phyloP scores from a whole-genome alignment of 2,797 vertebrate species.

The Presbytis comata region DNA sequence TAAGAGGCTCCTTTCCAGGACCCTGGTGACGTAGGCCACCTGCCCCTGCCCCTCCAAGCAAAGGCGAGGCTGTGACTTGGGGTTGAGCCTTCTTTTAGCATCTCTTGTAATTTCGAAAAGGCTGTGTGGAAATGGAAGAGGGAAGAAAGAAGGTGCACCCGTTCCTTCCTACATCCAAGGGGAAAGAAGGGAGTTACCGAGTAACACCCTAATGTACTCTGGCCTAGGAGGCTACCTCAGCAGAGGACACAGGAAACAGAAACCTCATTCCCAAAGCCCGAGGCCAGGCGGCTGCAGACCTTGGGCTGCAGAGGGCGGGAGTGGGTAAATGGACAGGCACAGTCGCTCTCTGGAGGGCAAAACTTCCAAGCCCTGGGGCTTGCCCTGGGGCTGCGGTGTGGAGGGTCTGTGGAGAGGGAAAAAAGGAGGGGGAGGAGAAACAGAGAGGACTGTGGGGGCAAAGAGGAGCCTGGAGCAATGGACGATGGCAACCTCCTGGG shows the following conservation, averaged over 20 bases:
- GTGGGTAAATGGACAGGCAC: rapidly evolving
- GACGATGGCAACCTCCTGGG: not conserved
- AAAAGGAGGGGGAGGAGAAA: too few species aligned
- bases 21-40: not conserved
- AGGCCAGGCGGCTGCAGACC: not conserved
- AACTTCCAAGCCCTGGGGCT: not conserved
- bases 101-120: not conserved
- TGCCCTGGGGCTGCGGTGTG: not conserved
- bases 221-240: not conserved
- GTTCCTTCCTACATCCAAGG: not conserved
- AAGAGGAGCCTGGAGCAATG: not conserved
- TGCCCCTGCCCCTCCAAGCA: too few species aligned
- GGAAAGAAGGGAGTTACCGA: not conserved
- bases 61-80: not conserved
- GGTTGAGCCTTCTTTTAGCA: not conserved
- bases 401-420: not conserved
- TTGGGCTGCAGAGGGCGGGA: not conserved
- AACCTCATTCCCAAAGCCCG: not conserved
- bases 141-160: rapidly evolving
- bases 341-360: not conserved
- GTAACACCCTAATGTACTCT: not conserved
- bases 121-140: not conserved
- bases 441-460: not conserved
- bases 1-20: not conserved
- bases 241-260: rapidly evolving